Conservation (phyloP, 64 coral and sea anemone species). For the Stylophora pistillata region DNA sequence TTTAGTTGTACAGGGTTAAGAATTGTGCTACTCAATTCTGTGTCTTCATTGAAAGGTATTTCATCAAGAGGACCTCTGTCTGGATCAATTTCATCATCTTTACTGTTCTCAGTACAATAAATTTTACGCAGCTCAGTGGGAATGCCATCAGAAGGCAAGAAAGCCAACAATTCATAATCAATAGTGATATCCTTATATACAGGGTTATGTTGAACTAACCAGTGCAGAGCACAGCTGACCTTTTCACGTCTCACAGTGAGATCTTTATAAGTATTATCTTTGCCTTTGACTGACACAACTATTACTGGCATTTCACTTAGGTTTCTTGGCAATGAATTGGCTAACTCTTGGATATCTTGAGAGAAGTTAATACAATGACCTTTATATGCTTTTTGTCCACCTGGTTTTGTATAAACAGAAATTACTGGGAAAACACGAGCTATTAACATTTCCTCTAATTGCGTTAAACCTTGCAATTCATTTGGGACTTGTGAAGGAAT, state of each 20-base stretch:
- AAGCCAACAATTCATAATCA: constrained; percentile 40
- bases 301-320: constrained; percentile 29
- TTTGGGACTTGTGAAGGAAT: constrained; percentile 40
- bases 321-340: constrained; percentile 8
- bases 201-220: constrained; percentile 41
- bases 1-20: constrained; percentile 24
- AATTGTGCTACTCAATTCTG: constrained; percentile 35
- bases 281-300: constrained; percentile 25
- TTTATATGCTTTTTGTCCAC: constrained; percentile 42
- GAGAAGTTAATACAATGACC: constrained; percentile 54
- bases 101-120: constrained; percentile 13
- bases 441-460: constrained; percentile 70
- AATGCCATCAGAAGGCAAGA: constrained; percentile 25
- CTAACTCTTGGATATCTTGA: constrained; percentile 32
- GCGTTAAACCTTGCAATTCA: constrained; percentile 52
- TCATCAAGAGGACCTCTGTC: constrained; percentile 37
- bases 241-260: constrained; percentile 25
- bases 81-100: constrained; percentile 37
- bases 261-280: constrained; percentile 41
- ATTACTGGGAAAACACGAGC: constrained; percentile 60
- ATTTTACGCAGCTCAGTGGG: constrained; percentile 35
- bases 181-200: constrained; percentile 18
- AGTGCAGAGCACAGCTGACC: constrained; percentile 10
- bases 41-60: constrained; percentile 32
- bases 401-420: constrained; percentile 44